Conservation (phyloP, 2,113 vertebrate genomes). For the Cygnus atratus region DNA sequence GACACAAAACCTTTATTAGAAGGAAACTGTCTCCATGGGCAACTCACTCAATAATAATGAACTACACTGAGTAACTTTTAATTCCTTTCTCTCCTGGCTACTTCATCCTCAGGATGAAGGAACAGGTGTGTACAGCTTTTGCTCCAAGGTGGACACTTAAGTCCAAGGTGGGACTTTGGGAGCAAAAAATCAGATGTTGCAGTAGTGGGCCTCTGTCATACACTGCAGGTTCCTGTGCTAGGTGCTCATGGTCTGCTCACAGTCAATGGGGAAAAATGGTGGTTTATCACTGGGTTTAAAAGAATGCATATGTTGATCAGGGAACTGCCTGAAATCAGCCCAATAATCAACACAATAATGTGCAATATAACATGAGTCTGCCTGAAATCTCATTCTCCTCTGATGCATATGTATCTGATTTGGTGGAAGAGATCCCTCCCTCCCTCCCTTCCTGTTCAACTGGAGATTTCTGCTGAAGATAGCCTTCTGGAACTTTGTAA, state of each 20-base stretch:
- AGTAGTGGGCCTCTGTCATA: background rate
- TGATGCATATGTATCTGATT: fast-evolving
- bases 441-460: background rate
- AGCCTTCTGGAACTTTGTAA: background rate
- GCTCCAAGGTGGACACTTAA: background rate
- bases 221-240: background rate
- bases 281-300: background rate
- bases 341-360: too few species aligned
- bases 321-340: background rate
- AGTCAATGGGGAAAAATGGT: background rate
- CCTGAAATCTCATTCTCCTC: background rate
- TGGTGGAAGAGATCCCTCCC: background rate
- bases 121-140: background rate
- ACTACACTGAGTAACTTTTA: background rate
- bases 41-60: background rate
- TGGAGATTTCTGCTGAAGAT: background rate
- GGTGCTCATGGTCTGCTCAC: background rate
- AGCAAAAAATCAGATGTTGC: background rate
- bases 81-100: background rate
- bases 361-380: background rate
- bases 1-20: background rate
- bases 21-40: background rate
- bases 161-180: background rate
- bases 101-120: background rate
- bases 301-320: background rate